These are phyloP conservation scores for Muntiacus muntjak DNA, from an alignment of 2,113 vertebrate genomes.

Conservation along the genomic window DNA sequence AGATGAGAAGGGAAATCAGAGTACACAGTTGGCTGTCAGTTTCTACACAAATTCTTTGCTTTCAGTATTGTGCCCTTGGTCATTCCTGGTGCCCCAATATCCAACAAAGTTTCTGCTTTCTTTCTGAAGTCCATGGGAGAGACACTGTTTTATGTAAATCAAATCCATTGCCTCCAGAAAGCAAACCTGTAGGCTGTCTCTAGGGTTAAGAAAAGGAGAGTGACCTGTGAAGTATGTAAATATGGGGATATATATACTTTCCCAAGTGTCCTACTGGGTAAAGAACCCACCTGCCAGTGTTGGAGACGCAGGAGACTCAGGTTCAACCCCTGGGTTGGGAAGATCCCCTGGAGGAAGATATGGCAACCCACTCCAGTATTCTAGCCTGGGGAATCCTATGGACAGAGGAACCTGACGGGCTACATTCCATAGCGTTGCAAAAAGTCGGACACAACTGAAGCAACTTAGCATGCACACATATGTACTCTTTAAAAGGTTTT, in stretches of 20 bases:
- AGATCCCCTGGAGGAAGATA: neutral
- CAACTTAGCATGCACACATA: neutral
- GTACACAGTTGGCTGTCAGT: neutral
- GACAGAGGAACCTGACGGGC: neutral
- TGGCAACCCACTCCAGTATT: neutral
- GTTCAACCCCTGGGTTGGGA: neutral
- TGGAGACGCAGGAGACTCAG: neutral
- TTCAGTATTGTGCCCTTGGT: neutral
- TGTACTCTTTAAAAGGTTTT: neutral
- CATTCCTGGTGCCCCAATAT: too few species aligned
- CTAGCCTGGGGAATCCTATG: neutral
- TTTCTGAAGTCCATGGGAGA: neutral
- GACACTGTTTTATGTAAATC: neutral
- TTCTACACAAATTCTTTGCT: neutral
- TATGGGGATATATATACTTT: neutral
- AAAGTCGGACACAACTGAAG: neutral
- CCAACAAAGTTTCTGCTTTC: neutral
- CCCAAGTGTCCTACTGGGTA: neutral
- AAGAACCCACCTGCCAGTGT: neutral
- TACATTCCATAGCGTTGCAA: neutral
- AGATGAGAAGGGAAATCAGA: neutral
- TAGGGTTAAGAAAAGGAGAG: neutral
- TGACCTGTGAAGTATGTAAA: neutral
- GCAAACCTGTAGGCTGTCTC: neutral
- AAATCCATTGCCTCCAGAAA: neutral